A percentile compares a stretch with the other conserved stretches of the same genome.
phyloP scores from a whole-genome alignment of 2,888 invertebrate species.

The Cryptus armator region DNA sequence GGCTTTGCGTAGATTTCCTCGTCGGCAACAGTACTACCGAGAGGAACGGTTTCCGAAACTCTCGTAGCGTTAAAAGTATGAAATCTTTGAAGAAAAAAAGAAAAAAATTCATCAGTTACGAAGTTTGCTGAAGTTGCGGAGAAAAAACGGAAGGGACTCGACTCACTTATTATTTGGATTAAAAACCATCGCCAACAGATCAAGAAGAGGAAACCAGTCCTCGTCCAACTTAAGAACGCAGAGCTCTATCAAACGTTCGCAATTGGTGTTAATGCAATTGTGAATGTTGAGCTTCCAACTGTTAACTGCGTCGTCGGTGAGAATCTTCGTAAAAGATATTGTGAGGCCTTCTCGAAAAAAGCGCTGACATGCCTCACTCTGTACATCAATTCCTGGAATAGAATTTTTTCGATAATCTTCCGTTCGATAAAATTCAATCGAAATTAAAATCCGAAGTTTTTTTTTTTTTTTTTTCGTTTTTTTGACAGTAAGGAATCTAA shows the following conservation, averaged over 20 bases:
- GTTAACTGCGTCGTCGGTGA: slow-evolving; percentile 98
- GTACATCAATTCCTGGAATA: slow-evolving; percentile 92
- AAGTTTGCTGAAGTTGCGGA: neutral
- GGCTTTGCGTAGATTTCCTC: slow-evolving; percentile 92
- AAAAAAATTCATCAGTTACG: neutral
- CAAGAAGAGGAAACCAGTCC: slow-evolving; percentile 96
- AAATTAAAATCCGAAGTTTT: too few species aligned
- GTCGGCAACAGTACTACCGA: slow-evolving; percentile 88
- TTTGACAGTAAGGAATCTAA: too few species aligned
- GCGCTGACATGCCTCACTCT: slow-evolving; percentile 95
- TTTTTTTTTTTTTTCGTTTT: too few species aligned
- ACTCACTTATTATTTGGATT: slow-evolving; percentile 97
- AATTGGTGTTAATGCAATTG: slow-evolving; percentile 97
- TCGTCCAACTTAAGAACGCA: slow-evolving; percentile 95
- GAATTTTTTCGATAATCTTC: neutral
- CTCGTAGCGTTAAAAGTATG: slow-evolving; percentile 94
- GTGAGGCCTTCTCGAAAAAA: slow-evolving; percentile 98
- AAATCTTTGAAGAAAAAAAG: slow-evolving; percentile 87
- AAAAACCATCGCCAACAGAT: slow-evolving; percentile 96
- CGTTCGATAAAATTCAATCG: neutral
- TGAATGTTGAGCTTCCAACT: slow-evolving; percentile 99
- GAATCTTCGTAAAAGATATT: slow-evolving; percentile 97
- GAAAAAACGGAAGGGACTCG: slow-evolving; percentile 82
- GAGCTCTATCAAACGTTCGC: slow-evolving; percentile 95
- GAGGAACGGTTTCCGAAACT: slow-evolving; percentile 90